Conservation (phyloP, 2,113 vertebrate genomes). For the Oncorhynchus tshawytscha region DNA sequence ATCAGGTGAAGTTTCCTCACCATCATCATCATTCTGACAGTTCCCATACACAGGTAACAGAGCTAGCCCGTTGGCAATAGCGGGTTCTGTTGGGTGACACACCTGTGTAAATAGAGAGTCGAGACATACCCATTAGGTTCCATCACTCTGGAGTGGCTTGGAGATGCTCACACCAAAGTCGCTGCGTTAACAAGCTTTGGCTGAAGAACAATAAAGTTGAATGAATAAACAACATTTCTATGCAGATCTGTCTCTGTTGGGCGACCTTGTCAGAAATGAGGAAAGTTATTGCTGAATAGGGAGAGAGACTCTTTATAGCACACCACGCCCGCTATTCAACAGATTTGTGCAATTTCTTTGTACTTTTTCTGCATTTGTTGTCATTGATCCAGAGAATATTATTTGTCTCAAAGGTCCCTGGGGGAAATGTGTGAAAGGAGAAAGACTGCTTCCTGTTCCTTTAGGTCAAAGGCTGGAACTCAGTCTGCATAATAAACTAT, state of each 20-base stretch:
- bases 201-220: neutral
- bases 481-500: no score
- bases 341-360: neutral
- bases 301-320: neutral
- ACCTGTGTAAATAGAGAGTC: no score
- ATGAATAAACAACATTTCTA: neutral
- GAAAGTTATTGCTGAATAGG: neutral
- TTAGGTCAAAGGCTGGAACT: neutral
- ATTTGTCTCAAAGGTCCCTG: neutral
- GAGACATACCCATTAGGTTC: no score
- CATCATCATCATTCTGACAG: no score
- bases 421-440: neutral
- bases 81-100: no score
- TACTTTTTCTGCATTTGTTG: neutral
- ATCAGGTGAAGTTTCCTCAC: no score
- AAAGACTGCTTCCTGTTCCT: neutral
- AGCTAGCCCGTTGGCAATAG: no score
- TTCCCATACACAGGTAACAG: no score
- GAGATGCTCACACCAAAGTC: no score
- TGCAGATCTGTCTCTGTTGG: neutral
- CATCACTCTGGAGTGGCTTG: no score
- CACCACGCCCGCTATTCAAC: neutral
- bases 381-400: neutral
- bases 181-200: no score
- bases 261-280: neutral